Percentiles rank a stretch among this genome's conserved stretches.
These are phyloP conservation scores for Lagocephalus sceleratus DNA, from an alignment of 2,797 vertebrate species.

Conservation along the genomic window DNA sequence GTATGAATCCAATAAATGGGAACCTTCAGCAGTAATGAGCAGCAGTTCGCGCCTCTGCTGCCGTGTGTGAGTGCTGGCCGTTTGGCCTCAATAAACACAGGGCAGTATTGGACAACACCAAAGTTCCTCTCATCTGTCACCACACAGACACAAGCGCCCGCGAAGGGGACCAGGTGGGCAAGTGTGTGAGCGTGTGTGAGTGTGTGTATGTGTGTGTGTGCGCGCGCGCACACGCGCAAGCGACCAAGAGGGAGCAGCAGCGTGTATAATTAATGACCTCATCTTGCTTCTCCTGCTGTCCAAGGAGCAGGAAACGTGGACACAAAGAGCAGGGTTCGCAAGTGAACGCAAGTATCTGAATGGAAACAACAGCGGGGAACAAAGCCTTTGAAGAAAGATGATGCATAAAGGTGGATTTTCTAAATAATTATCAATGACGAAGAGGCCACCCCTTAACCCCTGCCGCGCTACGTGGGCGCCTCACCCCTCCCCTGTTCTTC, in stretches of 20 bases:
- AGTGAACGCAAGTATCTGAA: constrained; percentile 36
- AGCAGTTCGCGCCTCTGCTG: constrained; percentile 19
- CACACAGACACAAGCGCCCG: constrained; percentile 18
- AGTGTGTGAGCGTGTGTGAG: constrained; percentile 21
- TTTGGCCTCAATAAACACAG: constrained; percentile 50
- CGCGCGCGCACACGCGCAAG: constrained; percentile 16
- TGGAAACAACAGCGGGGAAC: constrained; percentile 8
- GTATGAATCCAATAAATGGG: constrained; percentile 49
- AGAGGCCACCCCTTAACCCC: constrained; percentile 42
- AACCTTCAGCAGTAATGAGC: constrained; percentile 46
- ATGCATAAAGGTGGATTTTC: constrained; percentile 53
- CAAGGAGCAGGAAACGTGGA: constrained; percentile 23
- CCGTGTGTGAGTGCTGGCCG: constrained; percentile 20
- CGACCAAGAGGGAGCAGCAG: constrained; percentile 35
- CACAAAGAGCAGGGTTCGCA: constrained; percentile 24
- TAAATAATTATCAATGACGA: constrained; percentile 63
- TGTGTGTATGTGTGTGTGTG: constrained; percentile 14
- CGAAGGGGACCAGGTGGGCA: constrained; percentile 48
- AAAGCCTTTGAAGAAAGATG: constrained; percentile 20
- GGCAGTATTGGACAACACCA: constrained; percentile 31
- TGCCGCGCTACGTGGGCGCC: constrained; percentile 51
- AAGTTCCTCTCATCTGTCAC: constrained; percentile 41
- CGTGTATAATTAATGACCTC: constrained; percentile 71
- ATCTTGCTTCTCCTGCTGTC: constrained; percentile 59
- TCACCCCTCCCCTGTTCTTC: constrained; percentile 25